A percentile compares a stretch with the other conserved stretches of the same genome.
Conservation (phyloP, 2,888 invertebrate species). For the Acronicta alni region DNA sequence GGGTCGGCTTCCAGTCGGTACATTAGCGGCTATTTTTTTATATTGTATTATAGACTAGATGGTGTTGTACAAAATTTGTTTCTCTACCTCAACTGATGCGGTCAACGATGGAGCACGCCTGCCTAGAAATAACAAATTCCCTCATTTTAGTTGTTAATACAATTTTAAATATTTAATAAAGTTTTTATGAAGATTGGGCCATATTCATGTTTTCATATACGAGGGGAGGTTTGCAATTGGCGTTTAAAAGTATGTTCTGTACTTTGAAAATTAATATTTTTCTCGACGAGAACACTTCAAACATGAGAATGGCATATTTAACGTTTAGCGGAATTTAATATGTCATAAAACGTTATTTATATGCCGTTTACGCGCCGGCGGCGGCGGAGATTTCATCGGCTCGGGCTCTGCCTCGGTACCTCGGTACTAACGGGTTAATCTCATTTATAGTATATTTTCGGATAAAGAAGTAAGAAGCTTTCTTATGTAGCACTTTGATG, state of each 20-base stretch:
- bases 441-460: constrained; percentile 60
- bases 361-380: constrained; percentile 73
- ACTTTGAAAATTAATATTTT: constrained; percentile 68
- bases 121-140: no score
- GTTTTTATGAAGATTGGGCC: constrained; percentile 47
- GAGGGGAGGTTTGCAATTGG: constrained; percentile 35
- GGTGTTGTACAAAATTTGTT: no score
- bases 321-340: constrained; percentile 84
- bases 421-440: constrained; percentile 67
- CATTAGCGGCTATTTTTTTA: no score
- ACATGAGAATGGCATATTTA: constrained; percentile 82
- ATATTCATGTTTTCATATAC: constrained; percentile 34
- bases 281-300: constrained; percentile 71
- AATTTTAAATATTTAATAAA: constrained; percentile 41
- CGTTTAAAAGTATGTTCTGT: constrained; percentile 47
- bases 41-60: no score
- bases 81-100: no score
- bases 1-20: no score
- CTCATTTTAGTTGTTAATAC: no score
- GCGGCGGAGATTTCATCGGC: constrained; percentile 73
- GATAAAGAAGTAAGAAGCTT: constrained; percentile 54
- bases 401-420: constrained; percentile 53
- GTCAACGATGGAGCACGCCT: no score
- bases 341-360: constrained; percentile 86
- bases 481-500: constrained; percentile 49